Base-by-base conservation (phyloP, 1,140 invertebrate genomes). In the Caenorhabditis tropicalis region DNA sequence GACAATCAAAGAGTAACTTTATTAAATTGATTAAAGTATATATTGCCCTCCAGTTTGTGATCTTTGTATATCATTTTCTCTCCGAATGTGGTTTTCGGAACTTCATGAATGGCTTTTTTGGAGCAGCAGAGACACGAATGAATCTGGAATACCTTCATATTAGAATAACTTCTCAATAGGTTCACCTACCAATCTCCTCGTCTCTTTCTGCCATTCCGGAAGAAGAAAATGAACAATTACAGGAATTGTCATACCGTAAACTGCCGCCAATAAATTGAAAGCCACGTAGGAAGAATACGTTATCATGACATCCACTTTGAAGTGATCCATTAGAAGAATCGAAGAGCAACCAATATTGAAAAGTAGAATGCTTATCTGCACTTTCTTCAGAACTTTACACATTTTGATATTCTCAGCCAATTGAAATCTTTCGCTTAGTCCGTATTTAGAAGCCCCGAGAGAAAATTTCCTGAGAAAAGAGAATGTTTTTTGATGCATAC, bases 321-420 rank as follows among this genome's bases (percentile, higher is more conserved):
- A 74, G n/a, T 74, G n/a, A 43, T 74, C 65, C 33, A 74, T 74
- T 46, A 74, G 36, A 74, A 74, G 65, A 24, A 74, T 74, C 4
- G 65, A 74, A 10, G 27, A 74, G 10, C 33, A 74, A 7, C 65
- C 65, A 15, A 74, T 74, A 43, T 74, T 74, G 36, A 74, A 74
- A 9, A 74, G 43, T 39, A 74, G 36, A 46, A 74, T 74, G 2
- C 36, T 21, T 9, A 74, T 39, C 43, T 74, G 65, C 7, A 74
- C 65, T 74, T 43, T 39, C 33, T 74, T 74, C 1, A 74, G 36
- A 12, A 74, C 53, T 56, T 56, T 56, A 27, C 53, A 56, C 53
- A 56, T 56, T 56, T 56, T 56, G 53, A 56, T 56, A 56, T 56
- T 56, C 53, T 56, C 53, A 56, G 53, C 53, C 24, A 56, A 27